Evolutionary conservation across 2,888 invertebrate species (phyloP), one percentile per base, ranked within the genome.

Genomic region (Himalopsyche kuldschensis): DNA sequence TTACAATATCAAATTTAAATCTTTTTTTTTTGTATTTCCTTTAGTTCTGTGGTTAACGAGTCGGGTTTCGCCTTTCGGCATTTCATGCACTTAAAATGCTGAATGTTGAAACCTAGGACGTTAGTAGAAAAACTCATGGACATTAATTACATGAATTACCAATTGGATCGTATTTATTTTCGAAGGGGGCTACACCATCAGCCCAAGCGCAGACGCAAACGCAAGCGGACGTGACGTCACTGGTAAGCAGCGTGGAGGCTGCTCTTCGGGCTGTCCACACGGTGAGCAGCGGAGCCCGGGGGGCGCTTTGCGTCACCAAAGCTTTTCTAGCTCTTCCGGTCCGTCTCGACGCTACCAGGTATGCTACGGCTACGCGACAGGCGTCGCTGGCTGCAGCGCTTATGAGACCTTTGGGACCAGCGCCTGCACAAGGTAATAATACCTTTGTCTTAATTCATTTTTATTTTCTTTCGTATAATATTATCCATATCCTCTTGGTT

Each of bases 341-440:
- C 47, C 94, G 95, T 41, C 90, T 96, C 87, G 93, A 94, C 89
- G 94, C 96, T 1, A 90, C 93, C 75, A 92, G 95, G 75, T 96
- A 95, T 92, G 95, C 96, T 88, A 93, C 94, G 15, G 94, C 95
- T 24, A 92, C 95, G 86, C 95, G 96, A 88, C 95, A 96, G 88
- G 94, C 95, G 69, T 96, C 96, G 88, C 92, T 96, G 87, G 95
- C 96, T 4, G 96, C 96, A 75, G 93, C 94, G 86, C 91, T 96
- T 85, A 90, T 97, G 4, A 94, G 95, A 87, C 95, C 96, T 88
- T 92, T 96, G 46, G 96, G 95, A 79, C 93, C 95, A 89, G 94
- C 55, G 10, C 84, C 84, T 15, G 27, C 81, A 1, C 84, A 82
- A 81, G 84, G 85, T 84, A 48, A 85, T 32, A 8, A 55, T 55